Conservation (phyloP, 2,888 invertebrate species). For the Rambutsinella grinnellia region DNA sequence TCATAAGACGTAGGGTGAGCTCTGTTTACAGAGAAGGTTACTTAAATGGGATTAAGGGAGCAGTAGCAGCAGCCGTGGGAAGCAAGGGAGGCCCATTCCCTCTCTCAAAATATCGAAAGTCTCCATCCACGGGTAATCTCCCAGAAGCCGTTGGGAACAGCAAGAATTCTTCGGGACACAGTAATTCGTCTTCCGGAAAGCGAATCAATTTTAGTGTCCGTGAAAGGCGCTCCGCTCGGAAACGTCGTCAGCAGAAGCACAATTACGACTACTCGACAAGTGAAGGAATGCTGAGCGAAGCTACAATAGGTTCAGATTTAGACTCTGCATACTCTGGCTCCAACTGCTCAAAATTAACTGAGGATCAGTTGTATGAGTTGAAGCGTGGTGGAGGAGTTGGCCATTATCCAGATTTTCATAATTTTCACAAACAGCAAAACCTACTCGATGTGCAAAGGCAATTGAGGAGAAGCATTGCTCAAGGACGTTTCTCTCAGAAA, state of each 20-base stretch:
- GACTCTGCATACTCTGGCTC: slow-evolving; percentile 64
- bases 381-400: slow-evolving; percentile 18
- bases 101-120: slow-evolving; percentile 22
- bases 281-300: slow-evolving; percentile 46
- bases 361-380: slow-evolving; percentile 41
- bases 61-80: background rate
- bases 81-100: slow-evolving; percentile 30
- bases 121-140: slow-evolving; percentile 37
- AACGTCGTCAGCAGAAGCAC: slow-evolving; percentile 10
- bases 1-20: slow-evolving; percentile 52
- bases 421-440: slow-evolving; percentile 34
- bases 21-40: slow-evolving; percentile 52
- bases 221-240: slow-evolving; percentile 32
- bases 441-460: slow-evolving; percentile 34
- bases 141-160: slow-evolving; percentile 29
- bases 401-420: slow-evolving; percentile 33
- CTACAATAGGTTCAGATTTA: slow-evolving; percentile 38
- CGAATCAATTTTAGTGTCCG: slow-evolving; percentile 35
- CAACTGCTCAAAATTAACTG: slow-evolving; percentile 43
- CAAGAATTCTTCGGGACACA: background rate
- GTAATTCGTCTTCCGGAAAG: background rate
- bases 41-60: background rate
- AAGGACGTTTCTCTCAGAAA: slow-evolving; percentile 15
- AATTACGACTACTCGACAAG: slow-evolving; percentile 5
- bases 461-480: slow-evolving; percentile 8